phyloP scores from a whole-genome alignment of 1,140 invertebrate species.

The Caenorhabditis briggsae region DNA sequence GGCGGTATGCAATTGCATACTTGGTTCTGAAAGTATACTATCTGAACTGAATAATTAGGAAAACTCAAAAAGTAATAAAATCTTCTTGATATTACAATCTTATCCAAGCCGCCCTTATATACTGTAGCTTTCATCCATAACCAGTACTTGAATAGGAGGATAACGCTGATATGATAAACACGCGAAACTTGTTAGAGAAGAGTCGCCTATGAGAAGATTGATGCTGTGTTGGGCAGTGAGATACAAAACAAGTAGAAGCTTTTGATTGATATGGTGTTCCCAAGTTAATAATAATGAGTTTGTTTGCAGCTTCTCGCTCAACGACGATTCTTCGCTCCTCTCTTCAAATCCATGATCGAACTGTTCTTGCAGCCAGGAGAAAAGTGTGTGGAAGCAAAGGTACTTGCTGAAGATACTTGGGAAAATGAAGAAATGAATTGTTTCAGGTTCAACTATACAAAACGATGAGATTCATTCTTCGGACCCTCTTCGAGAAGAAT shows the following conservation, averaged over 20 bases:
- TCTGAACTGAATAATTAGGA: not conserved
- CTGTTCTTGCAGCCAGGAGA: conserved; percentile 12
- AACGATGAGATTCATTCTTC: conserved; percentile 22
- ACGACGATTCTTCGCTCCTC: conserved; percentile 19
- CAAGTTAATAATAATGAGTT: not conserved
- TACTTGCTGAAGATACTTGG: not conserved
- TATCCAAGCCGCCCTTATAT: conserved; percentile 5
- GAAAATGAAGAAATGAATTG: not conserved
- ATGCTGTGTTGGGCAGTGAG: not conserved
- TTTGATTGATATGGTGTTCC: conserved; percentile 31
- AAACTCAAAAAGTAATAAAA: not conserved
- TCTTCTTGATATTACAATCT: not conserved
- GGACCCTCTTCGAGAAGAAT: conserved; percentile 34
- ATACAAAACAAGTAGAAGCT: conserved; percentile 1
- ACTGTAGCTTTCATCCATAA: conserved; percentile 10
- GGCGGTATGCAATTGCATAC: conserved; percentile 77
- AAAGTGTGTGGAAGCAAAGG: conserved; percentile 14
- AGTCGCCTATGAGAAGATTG: not conserved
- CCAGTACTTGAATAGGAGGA: conserved; percentile 41
- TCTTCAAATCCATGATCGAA: conserved; percentile 30
- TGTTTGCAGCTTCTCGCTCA: conserved; percentile 37
- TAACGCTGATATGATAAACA: conserved; percentile 40
- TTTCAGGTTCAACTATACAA: conserved; percentile 60
- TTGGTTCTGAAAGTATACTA: not conserved
- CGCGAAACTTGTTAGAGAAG: not conserved